Conservation (phyloP, 2,888 invertebrate species). For the Thera obeliscata region DNA sequence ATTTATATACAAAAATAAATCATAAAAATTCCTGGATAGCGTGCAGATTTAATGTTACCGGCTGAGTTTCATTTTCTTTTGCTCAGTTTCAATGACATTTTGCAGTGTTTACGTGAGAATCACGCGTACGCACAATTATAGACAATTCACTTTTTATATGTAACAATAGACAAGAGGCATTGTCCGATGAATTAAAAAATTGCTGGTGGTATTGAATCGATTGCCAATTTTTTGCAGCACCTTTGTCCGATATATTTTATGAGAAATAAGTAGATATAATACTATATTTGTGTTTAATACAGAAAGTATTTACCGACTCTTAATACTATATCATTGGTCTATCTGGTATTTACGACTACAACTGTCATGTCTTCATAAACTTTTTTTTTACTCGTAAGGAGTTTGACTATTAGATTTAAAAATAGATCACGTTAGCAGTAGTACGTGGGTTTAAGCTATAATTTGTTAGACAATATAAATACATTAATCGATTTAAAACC, state of each 20-base stretch:
- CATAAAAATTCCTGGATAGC: slow-evolving; percentile 41
- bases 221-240: slow-evolving; percentile 7
- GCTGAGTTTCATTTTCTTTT: slow-evolving; percentile 55
- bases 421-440: too few relatives aligned
- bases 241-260: slow-evolving; percentile 1
- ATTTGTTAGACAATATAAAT: background rate
- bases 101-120: slow-evolving; percentile 49
- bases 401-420: too few relatives aligned
- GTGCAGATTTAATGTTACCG: slow-evolving; percentile 49
- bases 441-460: background rate
- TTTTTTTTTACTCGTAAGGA: too few relatives aligned
- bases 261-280: background rate
- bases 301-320: too few relatives aligned
- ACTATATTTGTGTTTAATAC: too few relatives aligned
- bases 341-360: too few relatives aligned
- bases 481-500: background rate
- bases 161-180: slow-evolving; percentile 40
- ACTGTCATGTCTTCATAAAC: too few relatives aligned
- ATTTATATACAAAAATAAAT: slow-evolving; percentile 17
- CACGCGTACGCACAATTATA: slow-evolving; percentile 40
- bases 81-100: slow-evolving; percentile 51
- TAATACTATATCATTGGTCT: too few relatives aligned
- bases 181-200: slow-evolving; percentile 38
- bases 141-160: slow-evolving; percentile 44
- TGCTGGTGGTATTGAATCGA: slow-evolving; percentile 13